Evolutionary conservation across 2,888 invertebrate species (phyloP).

Genomic region (Lottia gigantea): DNA sequence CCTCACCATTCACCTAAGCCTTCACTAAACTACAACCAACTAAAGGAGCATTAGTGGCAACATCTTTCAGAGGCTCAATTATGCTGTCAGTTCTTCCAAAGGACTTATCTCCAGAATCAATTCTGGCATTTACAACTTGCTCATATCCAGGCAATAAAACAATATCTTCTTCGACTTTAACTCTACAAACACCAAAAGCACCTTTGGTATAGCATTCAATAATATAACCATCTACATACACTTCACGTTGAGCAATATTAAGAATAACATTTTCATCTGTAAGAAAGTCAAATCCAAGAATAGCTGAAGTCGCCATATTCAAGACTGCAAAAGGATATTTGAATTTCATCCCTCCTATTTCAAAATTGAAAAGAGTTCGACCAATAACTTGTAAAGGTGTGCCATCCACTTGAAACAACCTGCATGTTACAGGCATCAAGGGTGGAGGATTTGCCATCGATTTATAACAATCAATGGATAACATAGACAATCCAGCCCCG

Average conservation of each 20-base stretch:
- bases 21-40: not conserved
- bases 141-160: not conserved
- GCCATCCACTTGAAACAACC: not conserved
- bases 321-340: not conserved
- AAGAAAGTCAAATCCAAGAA: not conserved
- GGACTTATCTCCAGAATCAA: not conserved
- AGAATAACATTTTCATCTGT: not conserved
- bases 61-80: not conserved
- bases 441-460: not conserved
- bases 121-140: not conserved
- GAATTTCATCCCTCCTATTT: not conserved
- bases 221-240: not conserved
- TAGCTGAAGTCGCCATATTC: not conserved
- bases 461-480: not conserved
- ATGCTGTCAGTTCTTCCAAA: not conserved
- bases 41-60: not conserved
- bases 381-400: not conserved
- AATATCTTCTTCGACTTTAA: not conserved
- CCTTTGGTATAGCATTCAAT: not conserved
- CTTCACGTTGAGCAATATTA: not conserved
- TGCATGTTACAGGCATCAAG: not conserved
- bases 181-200: constrained; percentile 7
- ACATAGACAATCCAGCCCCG: not conserved
- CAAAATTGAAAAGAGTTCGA: not conserved
- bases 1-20: not conserved